A percentile compares a stretch with the other conserved stretches of the same genome.
These are phyloP conservation scores for Saccostrea cuccullata DNA, from an alignment of 1,140 invertebrate species.

Conservation along the genomic window DNA sequence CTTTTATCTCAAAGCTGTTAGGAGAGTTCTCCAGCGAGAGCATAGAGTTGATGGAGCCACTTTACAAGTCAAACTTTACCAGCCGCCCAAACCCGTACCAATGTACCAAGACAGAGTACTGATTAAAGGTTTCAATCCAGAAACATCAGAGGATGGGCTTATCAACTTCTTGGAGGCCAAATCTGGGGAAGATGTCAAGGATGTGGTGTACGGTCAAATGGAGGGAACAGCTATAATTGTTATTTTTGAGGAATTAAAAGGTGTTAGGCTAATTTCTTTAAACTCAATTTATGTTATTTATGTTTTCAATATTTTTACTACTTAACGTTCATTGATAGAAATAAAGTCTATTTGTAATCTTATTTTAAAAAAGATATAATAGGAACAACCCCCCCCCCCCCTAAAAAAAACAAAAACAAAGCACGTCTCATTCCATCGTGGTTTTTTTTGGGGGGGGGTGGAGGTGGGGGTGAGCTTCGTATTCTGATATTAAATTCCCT, in stretches of 20 bases:
- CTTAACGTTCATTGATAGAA: no score
- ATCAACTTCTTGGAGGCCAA: conserved; percentile 55
- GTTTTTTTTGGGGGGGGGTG: no score
- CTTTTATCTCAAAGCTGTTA: conserved; percentile 30
- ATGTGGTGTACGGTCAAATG: conserved; percentile 48
- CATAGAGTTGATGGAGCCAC: conserved; percentile 36
- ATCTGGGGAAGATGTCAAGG: neutral
- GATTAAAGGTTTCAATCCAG: conserved; percentile 44
- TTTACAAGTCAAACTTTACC: conserved; percentile 37
- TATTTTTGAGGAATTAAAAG: conserved; percentile 53
- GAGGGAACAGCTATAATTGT: conserved; percentile 52
- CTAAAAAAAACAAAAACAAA: no score
- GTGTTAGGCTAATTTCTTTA: neutral
- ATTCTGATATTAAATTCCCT: no score
- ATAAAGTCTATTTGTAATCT: no score
- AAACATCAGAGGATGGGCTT: conserved; percentile 49
- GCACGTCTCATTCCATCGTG: no score
- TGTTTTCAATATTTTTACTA: no score
- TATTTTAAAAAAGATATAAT: no score
- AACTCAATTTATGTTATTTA: no score
- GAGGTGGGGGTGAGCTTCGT: no score
- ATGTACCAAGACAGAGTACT: conserved; percentile 52
- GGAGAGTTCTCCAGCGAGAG: neutral
- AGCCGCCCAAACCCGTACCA: conserved; percentile 51
- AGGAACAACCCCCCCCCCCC: no score